Conservation (phyloP, 2,888 invertebrate species). For the Lasioglossum morio region DNA sequence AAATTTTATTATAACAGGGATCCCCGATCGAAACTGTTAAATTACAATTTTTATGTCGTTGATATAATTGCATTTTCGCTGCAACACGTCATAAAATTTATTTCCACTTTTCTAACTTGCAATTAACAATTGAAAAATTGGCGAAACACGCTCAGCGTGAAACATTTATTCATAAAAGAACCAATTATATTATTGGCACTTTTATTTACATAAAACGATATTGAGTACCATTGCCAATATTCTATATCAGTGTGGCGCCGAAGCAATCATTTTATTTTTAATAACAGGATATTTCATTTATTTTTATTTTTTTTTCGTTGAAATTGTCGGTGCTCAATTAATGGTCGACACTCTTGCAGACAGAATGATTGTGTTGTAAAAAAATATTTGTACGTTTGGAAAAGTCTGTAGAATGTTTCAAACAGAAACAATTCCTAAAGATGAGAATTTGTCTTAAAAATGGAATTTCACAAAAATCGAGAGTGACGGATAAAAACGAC, state of each 20-base stretch:
- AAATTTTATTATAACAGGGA: not conserved
- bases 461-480: not conserved
- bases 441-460: not conserved
- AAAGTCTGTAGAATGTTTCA: not conserved
- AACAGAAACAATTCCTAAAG: not conserved
- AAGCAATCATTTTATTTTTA: not conserved
- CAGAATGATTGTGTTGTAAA: too few species aligned
- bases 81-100: not conserved
- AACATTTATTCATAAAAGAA: not conserved
- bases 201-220: not conserved
- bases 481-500: not conserved
- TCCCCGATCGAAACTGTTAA: not conserved
- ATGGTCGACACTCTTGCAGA: not conserved
- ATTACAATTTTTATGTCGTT: not conserved
- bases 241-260: not conserved
- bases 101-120: not conserved
- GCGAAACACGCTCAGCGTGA: not conserved
- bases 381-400: too few species aligned
- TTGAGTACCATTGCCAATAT: not conserved
- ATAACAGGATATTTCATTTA: not conserved
- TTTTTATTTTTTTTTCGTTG: not conserved
- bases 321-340: not conserved
- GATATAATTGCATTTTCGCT: not conserved
- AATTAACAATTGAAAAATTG: not conserved
- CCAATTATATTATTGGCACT: too few species aligned